Percentiles rank a stretch among this genome's conserved stretches.
These are phyloP conservation scores for Fissipunctia ypsillon DNA, from an alignment of 2,888 invertebrate genomes.

Conservation along the genomic window DNA sequence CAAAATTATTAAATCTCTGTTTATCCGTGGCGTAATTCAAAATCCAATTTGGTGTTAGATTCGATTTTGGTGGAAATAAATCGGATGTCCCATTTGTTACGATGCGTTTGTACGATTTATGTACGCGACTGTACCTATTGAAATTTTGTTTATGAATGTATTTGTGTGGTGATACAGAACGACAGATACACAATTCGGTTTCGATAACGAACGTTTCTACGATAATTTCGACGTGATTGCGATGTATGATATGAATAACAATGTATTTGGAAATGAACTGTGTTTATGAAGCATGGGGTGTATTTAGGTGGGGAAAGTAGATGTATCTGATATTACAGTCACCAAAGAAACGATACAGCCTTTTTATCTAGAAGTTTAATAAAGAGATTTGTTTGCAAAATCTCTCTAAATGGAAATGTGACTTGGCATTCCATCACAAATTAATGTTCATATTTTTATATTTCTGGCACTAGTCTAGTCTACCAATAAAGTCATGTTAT, in stretches of 20 bases:
- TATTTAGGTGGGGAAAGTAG: not conserved
- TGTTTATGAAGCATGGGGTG: constrained; percentile 2
- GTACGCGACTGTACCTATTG: constrained; percentile 73
- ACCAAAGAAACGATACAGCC: not conserved
- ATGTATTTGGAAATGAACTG: constrained; percentile 24
- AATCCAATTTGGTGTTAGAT: constrained; percentile 86
- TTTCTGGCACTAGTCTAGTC: constrained; percentile 11
- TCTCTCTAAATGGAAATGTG: constrained; percentile 34
- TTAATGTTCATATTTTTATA: constrained; percentile 8
- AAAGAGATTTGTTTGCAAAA: not conserved
- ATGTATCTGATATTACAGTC: not conserved
- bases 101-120: constrained; percentile 79
- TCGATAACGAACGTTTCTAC: constrained; percentile 48
- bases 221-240: constrained; percentile 52
- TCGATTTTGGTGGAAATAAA: constrained; percentile 83
- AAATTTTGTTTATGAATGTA: constrained; percentile 75
- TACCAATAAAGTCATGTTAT: not conserved
- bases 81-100: constrained; percentile 82
- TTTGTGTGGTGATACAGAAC: constrained; percentile 42
- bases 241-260: constrained; percentile 47
- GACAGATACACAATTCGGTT: constrained; percentile 52
- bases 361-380: not conserved
- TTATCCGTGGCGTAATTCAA: constrained; percentile 82
- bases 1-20: constrained; percentile 74
- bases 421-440: constrained; percentile 31